Conservation (phyloP, 2,888 invertebrate species). For the Operophtera brumata region DNA sequence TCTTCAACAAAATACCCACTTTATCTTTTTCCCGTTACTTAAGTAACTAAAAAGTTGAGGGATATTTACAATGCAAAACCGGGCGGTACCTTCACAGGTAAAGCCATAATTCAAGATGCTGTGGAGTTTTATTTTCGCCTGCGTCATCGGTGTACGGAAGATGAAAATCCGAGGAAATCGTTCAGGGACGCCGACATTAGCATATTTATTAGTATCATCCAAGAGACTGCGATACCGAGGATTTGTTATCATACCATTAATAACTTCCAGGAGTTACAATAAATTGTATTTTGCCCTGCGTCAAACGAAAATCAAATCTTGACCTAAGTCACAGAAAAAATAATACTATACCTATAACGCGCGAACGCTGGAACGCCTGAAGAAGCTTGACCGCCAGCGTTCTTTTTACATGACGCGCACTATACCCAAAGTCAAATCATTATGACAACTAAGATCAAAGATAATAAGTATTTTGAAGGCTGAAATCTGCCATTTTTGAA, state of each 20-base stretch:
- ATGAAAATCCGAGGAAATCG: conserved; percentile 73
- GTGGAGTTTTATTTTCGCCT: conserved; percentile 61
- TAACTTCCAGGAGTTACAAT: conserved; percentile 50
- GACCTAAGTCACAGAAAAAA: too few species aligned
- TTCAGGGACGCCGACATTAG: conserved; percentile 70
- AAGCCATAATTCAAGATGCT: conserved; percentile 56
- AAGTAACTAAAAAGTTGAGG: conserved; percentile 38
- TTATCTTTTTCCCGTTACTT: conserved; percentile 25
- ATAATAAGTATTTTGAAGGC: too few species aligned
- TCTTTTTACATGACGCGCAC: too few species aligned
- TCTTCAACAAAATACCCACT: conserved; percentile 18
- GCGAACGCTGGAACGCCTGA: too few species aligned
- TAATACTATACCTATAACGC: too few species aligned
- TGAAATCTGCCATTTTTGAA: too few species aligned
- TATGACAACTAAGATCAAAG: too few species aligned
- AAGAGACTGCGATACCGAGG: conserved; percentile 49
- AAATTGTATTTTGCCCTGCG: not conserved
- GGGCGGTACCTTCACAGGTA: conserved; percentile 47
- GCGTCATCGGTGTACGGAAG: conserved; percentile 64
- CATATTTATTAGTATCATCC: conserved; percentile 73
- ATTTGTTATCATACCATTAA: conserved; percentile 70
- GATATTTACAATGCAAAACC: conserved; percentile 41
- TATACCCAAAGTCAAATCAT: too few species aligned
- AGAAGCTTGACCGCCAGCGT: too few species aligned
- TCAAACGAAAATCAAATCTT: too few species aligned